phyloP scores from a whole-genome alignment of 2,888 invertebrate species.

The Drosophila emarginata region DNA sequence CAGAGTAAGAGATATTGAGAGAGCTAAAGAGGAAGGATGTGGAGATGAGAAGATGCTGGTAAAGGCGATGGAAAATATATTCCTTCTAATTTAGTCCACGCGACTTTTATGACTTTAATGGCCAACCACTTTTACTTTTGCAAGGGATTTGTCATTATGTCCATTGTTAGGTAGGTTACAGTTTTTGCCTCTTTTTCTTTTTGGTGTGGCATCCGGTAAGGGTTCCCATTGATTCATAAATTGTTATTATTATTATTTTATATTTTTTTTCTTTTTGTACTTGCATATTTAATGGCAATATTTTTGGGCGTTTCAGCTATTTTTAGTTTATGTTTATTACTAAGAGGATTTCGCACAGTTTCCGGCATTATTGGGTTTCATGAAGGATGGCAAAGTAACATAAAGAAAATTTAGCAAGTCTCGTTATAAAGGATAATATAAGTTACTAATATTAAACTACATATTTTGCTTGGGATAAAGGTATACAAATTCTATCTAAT shows the following conservation, averaged over 20 bases:
- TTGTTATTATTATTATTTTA: background rate
- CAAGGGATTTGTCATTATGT: slow-evolving; percentile 64
- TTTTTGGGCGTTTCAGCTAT: slow-evolving; percentile 22
- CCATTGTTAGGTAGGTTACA: slow-evolving; percentile 33
- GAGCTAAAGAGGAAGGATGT: slow-evolving; percentile 1
- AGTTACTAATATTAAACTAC: background rate
- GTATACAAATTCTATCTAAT: background rate
- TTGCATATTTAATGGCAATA: slow-evolving; percentile 21
- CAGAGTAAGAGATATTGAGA: background rate
- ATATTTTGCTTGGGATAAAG: background rate
- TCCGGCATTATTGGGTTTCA: background rate
- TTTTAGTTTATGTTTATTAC: slow-evolving; percentile 20
- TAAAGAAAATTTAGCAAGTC: background rate
- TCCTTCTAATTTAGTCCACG: slow-evolving; percentile 74
- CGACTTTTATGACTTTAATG: slow-evolving; percentile 78
- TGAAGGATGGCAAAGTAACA: background rate
- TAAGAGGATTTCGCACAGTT: slow-evolving; percentile 1
- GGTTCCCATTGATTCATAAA: slow-evolving; percentile 42
- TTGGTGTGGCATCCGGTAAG: slow-evolving; percentile 11
- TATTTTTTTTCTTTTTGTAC: slow-evolving; percentile 14
- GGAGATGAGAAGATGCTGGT: background rate
- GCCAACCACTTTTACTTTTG: slow-evolving; percentile 61
- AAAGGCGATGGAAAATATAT: slow-evolving; percentile 22
- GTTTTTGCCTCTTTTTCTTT: slow-evolving; percentile 22
- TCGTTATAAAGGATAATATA: background rate